Percentiles rank a stretch among this genome's conserved stretches.
Conservation (phyloP, 1,140 invertebrate species). For the Drosophila bipectinata region DNA sequence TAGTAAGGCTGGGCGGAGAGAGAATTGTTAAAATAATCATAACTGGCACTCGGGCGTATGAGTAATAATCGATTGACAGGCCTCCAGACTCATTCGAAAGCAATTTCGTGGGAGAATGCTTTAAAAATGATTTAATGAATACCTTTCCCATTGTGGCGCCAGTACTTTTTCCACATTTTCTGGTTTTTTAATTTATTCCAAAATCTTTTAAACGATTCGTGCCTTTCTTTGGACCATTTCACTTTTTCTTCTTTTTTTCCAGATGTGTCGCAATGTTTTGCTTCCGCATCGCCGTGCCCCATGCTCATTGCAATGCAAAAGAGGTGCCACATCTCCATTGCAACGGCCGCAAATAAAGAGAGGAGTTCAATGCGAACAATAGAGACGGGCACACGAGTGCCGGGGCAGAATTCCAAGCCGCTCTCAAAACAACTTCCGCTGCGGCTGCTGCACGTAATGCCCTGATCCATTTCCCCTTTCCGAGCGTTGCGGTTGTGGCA, state of each 20-base stretch:
- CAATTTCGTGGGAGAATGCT: slow-evolving; percentile 19
- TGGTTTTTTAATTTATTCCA: slow-evolving; percentile 31
- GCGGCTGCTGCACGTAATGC: slow-evolving; percentile 52
- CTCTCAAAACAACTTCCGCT: slow-evolving; percentile 55
- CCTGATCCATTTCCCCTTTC: slow-evolving; percentile 43
- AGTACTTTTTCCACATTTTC: slow-evolving; percentile 7
- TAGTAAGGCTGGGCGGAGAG: neutral
- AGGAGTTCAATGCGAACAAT: slow-evolving; percentile 51
- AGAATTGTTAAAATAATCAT: slow-evolving; percentile 17
- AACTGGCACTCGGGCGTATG: slow-evolving; percentile 14
- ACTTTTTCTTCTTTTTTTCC: neutral
- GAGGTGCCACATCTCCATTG: slow-evolving; percentile 58
- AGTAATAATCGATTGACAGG: slow-evolving; percentile 17
- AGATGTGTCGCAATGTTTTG: slow-evolving; percentile 37
- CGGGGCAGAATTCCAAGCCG: slow-evolving; percentile 52
- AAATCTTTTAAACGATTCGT: slow-evolving; percentile 29
- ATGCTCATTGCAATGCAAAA: slow-evolving; percentile 68
- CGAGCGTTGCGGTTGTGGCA: slow-evolving; percentile 1
- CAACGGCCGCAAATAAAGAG: slow-evolving; percentile 32
- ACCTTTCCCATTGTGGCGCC: slow-evolving; percentile 31
- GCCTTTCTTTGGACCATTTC: slow-evolving; percentile 26
- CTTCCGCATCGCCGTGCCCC: slow-evolving; percentile 53
- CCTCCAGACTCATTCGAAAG: slow-evolving; percentile 14
- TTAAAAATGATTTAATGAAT: slow-evolving; percentile 27
- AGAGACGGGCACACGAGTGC: slow-evolving; percentile 51